Evolutionary conservation across 2,888 invertebrate species (phyloP).

Genomic region (Trilocha varians): DNA sequence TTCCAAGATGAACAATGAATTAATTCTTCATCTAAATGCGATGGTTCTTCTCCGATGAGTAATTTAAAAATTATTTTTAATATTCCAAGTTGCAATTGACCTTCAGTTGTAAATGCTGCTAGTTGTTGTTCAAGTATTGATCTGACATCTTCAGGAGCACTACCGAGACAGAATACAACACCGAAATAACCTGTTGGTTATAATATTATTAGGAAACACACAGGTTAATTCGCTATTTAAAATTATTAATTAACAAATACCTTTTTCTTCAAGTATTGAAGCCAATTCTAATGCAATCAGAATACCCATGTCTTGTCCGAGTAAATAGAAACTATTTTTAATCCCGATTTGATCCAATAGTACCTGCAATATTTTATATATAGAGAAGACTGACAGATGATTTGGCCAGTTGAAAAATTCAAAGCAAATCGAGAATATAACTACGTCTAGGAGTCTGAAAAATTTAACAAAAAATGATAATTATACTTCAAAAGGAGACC

Average conservation of each 20-base stretch:
- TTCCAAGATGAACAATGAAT: constrained; percentile 18
- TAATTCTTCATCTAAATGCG: constrained; percentile 13
- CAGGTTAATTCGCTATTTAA: neutral
- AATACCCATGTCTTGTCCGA: constrained; percentile 43
- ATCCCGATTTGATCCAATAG: constrained; percentile 23
- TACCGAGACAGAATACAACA: constrained; percentile 42
- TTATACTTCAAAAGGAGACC: too few species aligned
- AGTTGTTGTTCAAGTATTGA: constrained; percentile 24
- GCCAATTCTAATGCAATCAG: constrained; percentile 37
- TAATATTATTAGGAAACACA: constrained; percentile 1
- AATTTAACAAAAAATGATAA: too few species aligned
- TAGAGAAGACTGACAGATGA: too few species aligned
- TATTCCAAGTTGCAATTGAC: constrained; percentile 32
- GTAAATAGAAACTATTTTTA: constrained; percentile 28
- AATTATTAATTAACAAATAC: too few species aligned
- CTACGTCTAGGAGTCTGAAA: too few species aligned
- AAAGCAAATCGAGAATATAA: too few species aligned
- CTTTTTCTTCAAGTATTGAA: constrained; percentile 34
- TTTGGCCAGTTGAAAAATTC: too few species aligned
- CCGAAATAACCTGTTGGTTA: constrained; percentile 27
- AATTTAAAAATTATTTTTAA: constrained; percentile 33
- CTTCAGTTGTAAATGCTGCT: constrained; percentile 19
- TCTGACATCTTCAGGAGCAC: constrained; percentile 29
- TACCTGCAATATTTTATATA: constrained; percentile 20
- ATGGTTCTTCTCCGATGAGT: constrained; percentile 18